A percentile compares a stretch with the other conserved stretches of the same genome.
phyloP scores from a whole-genome alignment of 2,797 vertebrate genomes.

The Prunella strophiata region DNA sequence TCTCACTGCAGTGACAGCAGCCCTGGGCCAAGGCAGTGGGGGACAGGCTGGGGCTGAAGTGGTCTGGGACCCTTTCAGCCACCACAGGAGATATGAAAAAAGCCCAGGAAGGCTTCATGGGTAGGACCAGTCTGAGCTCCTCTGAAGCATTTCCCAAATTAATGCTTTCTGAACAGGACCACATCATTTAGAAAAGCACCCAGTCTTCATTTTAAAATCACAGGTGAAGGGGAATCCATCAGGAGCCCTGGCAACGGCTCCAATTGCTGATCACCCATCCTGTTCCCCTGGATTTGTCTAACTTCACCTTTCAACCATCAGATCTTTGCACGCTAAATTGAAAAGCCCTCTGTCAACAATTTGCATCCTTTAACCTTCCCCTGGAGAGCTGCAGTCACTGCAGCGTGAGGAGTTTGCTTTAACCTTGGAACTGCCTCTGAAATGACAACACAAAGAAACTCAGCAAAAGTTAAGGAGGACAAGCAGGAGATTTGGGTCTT shows the following conservation, averaged over 20 bases:
- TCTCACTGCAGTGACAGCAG: background rate
- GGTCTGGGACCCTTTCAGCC: background rate
- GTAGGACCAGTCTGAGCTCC: background rate
- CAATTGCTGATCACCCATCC: background rate
- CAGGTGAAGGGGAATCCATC: background rate
- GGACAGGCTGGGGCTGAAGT: background rate
- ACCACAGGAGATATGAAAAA: background rate
- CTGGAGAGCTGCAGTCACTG: slow-evolving; percentile 39
- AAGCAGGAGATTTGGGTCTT: background rate
- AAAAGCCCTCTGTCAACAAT: slow-evolving; percentile 64
- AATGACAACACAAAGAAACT: background rate
- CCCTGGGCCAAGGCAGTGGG: too few species aligned
- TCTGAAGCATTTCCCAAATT: background rate
- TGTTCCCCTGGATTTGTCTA: slow-evolving; percentile 28
- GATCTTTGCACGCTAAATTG: slow-evolving; percentile 54
- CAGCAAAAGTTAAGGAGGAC: background rate
- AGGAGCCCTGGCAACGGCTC: background rate
- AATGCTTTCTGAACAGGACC: background rate
- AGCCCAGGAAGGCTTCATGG: background rate
- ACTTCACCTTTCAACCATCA: slow-evolving; percentile 42
- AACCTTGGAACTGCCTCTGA: slow-evolving; percentile 41
- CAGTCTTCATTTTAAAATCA: background rate
- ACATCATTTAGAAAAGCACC: background rate
- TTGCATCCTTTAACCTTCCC: slow-evolving; percentile 60
- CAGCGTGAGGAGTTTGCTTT: slow-evolving; percentile 1